These are phyloP conservation scores for Tiaroga cobitis DNA, from an alignment of 2,797 vertebrate species.

Conservation along the genomic window DNA sequence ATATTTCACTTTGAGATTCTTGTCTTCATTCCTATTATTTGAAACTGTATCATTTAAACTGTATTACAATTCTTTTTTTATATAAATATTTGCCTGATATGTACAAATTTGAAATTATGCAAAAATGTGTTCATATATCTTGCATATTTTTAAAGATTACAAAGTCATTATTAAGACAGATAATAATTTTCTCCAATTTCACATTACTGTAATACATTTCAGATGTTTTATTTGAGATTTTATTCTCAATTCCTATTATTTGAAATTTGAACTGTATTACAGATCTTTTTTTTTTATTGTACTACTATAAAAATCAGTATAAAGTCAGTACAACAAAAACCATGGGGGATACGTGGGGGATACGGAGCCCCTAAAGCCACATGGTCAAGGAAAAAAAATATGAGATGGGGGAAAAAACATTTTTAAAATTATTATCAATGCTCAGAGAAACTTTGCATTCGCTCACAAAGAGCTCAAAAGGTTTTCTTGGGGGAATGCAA, in stretches of 20 bases:
- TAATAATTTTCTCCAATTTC: not conserved
- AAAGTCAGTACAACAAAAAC: not conserved
- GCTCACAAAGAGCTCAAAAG: no score
- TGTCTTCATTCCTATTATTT: not conserved
- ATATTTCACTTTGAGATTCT: not conserved
- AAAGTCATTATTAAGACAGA: not conserved
- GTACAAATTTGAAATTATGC: not conserved
- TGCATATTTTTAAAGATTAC: not conserved
- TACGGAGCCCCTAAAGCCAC: not conserved
- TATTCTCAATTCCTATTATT: not conserved
- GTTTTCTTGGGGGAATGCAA: no score
- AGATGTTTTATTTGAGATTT: not conserved
- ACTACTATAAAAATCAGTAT: not conserved
- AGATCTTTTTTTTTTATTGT: not conserved
- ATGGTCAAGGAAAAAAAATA: no score
- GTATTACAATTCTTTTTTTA: not conserved
- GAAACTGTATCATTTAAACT: not conserved
- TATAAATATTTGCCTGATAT: not conserved
- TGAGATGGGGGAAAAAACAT: no score
- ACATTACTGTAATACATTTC: not conserved
- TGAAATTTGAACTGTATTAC: not conserved
- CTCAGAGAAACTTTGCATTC: no score
- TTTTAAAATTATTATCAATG: no score
- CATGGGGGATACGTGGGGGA: no score
- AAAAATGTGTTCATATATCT: not conserved